A percentile compares a stretch with the other conserved stretches of the same genome.
phyloP scores from a whole-genome alignment of 2,888 invertebrate genomes.

The Thysanoteuthis rhombus region DNA sequence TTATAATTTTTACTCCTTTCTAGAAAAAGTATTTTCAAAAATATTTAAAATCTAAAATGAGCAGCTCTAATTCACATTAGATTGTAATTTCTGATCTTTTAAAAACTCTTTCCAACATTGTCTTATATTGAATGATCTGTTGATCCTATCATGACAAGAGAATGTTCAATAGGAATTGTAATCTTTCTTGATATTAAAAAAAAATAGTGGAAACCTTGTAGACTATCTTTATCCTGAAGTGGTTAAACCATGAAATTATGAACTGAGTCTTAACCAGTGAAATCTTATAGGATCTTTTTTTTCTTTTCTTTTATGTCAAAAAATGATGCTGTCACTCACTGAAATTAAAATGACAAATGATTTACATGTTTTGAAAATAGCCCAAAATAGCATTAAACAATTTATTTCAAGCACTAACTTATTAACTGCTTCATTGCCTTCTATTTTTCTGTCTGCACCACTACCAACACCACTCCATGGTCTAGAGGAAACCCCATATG shows the following conservation, averaged over 20 bases:
- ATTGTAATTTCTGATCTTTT: background rate
- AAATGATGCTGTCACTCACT: background rate
- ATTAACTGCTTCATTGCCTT: slow-evolving; percentile 24
- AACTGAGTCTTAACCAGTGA: background rate
- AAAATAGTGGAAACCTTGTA: background rate
- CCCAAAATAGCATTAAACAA: background rate
- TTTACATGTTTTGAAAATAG: background rate
- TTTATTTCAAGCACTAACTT: background rate
- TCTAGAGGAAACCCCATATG: slow-evolving; percentile 59
- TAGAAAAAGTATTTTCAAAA: background rate
- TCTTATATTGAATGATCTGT: background rate
- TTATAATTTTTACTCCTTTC: background rate
- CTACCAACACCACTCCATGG: slow-evolving; percentile 16
- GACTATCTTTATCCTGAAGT: background rate
- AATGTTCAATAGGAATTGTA: background rate
- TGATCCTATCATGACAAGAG: background rate
- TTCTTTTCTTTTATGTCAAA: background rate
- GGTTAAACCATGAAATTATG: background rate
- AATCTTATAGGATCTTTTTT: background rate
- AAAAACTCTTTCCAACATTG: background rate
- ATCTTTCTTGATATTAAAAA: background rate
- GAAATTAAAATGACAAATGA: background rate
- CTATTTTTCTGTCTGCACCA: background rate
- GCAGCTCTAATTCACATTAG: background rate
- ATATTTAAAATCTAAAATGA: background rate